A percentile compares a stretch with the other conserved stretches of the same genome.
phyloP scores from a whole-genome alignment of 1,140 invertebrate genomes.

The Neoseiulus cucumeris region DNA sequence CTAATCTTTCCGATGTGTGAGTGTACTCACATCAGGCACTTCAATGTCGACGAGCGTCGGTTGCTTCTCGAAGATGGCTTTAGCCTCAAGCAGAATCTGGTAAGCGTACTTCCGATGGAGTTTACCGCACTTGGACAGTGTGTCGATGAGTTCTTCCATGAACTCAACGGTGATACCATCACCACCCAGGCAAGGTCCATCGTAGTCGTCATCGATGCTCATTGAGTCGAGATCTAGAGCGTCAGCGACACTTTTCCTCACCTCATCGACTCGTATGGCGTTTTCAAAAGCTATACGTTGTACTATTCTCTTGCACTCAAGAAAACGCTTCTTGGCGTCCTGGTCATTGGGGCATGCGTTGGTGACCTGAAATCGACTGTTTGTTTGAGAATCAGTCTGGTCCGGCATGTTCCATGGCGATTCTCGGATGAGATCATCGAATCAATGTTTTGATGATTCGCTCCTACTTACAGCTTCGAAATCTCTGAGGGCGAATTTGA shows the following conservation, averaged over 20 bases:
- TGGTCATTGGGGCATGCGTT: constrained; percentile 77
- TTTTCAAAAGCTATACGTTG: constrained; percentile 86
- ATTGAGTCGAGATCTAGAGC: constrained; percentile 69
- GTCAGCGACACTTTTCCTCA: constrained; percentile 62
- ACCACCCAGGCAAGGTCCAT: constrained; percentile 35
- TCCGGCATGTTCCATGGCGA: too few relatives aligned
- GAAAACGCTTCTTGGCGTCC: constrained; percentile 79
- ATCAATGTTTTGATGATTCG: too few relatives aligned
- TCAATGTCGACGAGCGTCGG: constrained; percentile 73
- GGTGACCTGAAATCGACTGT: constrained; percentile 39
- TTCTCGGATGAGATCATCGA: too few relatives aligned
- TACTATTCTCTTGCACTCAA: constrained; percentile 88
- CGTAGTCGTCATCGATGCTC: constrained; percentile 81
- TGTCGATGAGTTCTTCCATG: constrained; percentile 58
- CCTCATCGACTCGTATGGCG: constrained; percentile 82
- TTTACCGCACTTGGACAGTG: constrained; percentile 76
- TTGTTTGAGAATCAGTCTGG: too few relatives aligned
- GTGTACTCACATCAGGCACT: constrained; percentile 41
- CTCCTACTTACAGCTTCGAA: constrained; percentile 60
- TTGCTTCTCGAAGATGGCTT: constrained; percentile 56
- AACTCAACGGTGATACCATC: constrained; percentile 47
- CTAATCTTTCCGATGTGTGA: background rate
- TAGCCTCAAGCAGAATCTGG: constrained; percentile 77
- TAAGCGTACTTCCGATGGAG: constrained; percentile 94
- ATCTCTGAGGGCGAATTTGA: constrained; percentile 84